Base-by-base conservation (phyloP, 2,888 invertebrate species). In the Eueremaeus valkanovi region DNA sequence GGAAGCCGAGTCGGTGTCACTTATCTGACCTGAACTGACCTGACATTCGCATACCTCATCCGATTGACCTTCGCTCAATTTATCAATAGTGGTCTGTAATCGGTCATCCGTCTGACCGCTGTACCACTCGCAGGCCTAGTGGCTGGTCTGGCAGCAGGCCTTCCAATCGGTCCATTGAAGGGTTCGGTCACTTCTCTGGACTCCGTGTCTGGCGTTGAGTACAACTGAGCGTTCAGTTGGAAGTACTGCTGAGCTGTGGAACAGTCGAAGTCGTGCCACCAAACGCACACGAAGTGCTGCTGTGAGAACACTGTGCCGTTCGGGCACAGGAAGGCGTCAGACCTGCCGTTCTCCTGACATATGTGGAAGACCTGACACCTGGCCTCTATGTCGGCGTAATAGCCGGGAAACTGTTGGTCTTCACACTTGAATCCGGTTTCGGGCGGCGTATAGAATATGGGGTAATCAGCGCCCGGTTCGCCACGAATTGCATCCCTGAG, bases 231-330 rank as follows among this genome's bases (percentile, higher is more conserved):
- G 61, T 85, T 86, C 76, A 84, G 84, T 33, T 81, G 82, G 77
- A 84, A 85, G 78, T 85, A 84, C 76, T 84, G 83, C 76, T 83
- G 83, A 2, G 87, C 85, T 36, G 84, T 81, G 45, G 85, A 83
- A 79, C 89, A 89, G 78, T 88, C 85, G 0, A 89, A 89, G 79
- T 88, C 88, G 84, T 86, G 88, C 89, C 89, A 89, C 89, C 89
- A 89, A 80, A 88, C 88, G 79, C 89, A 89, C 1, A 88, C 88
- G 76, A 88, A 85, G 2, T 88, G 85, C 72, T 87, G 87, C 83
- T 89, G 89, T 80, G 88, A 88, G 82, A 89, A 89, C 29, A 88
- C 83, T 13, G 89, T 89, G 76, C 89, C 1, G 88, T 77, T 77
- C 9, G 77, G 77, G 66, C 77, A 78, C 27, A 78, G 68, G 49